phyloP scores from a whole-genome alignment of 1,140 invertebrate genomes.

The Oncopodura yosiiana region DNA sequence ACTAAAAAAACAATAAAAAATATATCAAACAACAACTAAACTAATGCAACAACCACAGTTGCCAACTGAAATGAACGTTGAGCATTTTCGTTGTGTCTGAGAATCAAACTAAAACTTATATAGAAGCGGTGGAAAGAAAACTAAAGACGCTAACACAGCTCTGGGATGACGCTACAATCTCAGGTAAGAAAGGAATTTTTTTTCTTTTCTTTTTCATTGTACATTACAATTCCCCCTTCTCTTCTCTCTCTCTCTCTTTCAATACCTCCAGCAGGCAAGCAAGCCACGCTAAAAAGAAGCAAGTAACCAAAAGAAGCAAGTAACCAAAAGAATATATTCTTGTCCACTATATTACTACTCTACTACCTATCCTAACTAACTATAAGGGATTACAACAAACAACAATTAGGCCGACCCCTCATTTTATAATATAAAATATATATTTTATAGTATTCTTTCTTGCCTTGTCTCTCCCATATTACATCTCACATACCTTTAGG shows the following conservation, averaged over 20 bases:
- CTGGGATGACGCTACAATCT: slow-evolving; percentile 11
- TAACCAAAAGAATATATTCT: neutral
- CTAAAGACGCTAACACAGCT: neutral
- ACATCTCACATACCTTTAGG: slow-evolving; percentile 14
- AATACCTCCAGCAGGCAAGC: slow-evolving; percentile 2
- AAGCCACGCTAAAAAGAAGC: neutral
- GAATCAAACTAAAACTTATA: neutral
- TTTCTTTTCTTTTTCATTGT: slow-evolving; percentile 14
- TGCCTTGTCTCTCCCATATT: slow-evolving; percentile 12
- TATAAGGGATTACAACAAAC: neutral
- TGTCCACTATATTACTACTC: neutral
- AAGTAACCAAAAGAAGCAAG: neutral
- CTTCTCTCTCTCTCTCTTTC: neutral
- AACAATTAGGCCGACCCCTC: slow-evolving; percentile 20
- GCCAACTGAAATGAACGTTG: neutral
- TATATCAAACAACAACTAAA: neutral
- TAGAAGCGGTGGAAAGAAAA: neutral
- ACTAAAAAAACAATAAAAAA: neutral
- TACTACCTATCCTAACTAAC: neutral
- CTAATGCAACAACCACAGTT: neutral
- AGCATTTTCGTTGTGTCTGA: neutral
- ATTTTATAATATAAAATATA: too few relatives aligned
- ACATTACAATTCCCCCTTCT: slow-evolving; percentile 8
- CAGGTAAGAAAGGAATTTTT: slow-evolving; percentile 19
- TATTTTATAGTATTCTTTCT: too few relatives aligned